A percentile compares a stretch with the other conserved stretches of the same genome.
Evolutionary conservation across 2,797 vertebrate genomes (phyloP).

Genomic region (Hybognathus amarus): DNA sequence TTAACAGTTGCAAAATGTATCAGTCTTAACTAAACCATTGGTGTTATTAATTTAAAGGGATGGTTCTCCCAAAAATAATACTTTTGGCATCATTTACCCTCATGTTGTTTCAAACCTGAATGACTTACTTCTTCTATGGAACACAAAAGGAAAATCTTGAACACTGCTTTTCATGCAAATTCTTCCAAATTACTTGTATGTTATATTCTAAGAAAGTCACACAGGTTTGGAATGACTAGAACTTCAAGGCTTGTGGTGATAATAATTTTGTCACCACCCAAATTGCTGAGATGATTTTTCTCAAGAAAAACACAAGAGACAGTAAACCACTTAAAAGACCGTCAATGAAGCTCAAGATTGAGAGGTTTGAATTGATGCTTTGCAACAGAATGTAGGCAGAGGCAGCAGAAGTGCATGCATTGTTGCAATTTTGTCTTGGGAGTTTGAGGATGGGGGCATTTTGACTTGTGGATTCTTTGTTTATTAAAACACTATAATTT

Average conservation of each 20-base stretch:
- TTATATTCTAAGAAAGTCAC: neutral
- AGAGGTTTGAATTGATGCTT: constrained; percentile 72
- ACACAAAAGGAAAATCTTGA: neutral
- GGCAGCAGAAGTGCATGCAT: constrained; percentile 53
- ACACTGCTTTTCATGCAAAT: neutral
- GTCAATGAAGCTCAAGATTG: constrained; percentile 73
- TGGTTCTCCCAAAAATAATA: neutral
- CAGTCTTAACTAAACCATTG: neutral
- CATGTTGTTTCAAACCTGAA: neutral
- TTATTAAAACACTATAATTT: constrained; percentile 32
- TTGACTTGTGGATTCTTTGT: constrained; percentile 25
- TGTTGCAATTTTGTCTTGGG: constrained; percentile 18
- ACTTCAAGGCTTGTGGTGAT: neutral
- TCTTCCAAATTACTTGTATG: too few species aligned
- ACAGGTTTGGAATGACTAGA: neutral
- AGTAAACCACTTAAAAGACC: constrained; percentile 73
- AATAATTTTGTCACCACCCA: neutral
- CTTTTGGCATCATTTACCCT: neutral
- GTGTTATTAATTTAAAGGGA: neutral
- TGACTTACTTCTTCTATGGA: neutral
- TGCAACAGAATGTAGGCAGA: constrained; percentile 48
- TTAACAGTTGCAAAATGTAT: neutral
- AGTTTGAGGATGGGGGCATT: neutral
- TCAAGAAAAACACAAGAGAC: constrained; percentile 76
- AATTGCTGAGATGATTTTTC: constrained; percentile 46